A percentile compares a stretch with the other conserved stretches of the same genome.
Conservation (phyloP, 2,113 vertebrate genomes). For the Aleadryas rufinucha region DNA sequence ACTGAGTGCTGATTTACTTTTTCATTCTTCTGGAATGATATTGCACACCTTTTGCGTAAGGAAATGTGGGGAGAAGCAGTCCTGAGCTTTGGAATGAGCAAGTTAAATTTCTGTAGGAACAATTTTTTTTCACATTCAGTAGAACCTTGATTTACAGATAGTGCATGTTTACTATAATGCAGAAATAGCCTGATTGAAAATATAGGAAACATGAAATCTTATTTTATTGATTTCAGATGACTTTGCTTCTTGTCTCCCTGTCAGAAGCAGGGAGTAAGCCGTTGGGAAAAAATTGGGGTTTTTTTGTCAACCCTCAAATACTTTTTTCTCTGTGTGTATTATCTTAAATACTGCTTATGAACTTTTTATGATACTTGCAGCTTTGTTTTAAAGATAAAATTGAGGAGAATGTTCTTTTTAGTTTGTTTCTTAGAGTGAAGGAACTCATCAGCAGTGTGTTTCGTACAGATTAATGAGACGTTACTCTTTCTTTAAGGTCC, state of each 20-base stretch:
- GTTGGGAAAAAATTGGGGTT: fast-evolving
- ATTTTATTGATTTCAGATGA: background rate
- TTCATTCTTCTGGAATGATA: background rate
- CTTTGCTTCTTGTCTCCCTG: background rate
- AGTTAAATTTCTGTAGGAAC: background rate
- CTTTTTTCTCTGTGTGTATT: background rate
- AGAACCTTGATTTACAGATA: background rate
- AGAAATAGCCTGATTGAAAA: background rate
- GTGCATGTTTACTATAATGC: background rate
- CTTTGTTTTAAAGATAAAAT: background rate
- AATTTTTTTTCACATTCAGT: background rate
- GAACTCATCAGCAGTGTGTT: background rate
- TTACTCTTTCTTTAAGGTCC: slow-evolving; percentile 73
- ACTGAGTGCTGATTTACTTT: background rate
- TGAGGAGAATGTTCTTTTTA: background rate
- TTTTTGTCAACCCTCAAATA: background rate
- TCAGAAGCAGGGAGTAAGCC: background rate
- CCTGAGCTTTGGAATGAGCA: background rate
- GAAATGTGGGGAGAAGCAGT: background rate
- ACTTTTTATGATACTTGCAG: background rate
- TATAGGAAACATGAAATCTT: background rate
- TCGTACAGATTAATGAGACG: background rate
- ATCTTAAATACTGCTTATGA: background rate
- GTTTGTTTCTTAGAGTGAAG: background rate
- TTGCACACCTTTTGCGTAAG: background rate